These are phyloP conservation scores for Phylloscopus trochiloides DNA, from an alignment of 2,113 vertebrate species.

Conservation along the genomic window DNA sequence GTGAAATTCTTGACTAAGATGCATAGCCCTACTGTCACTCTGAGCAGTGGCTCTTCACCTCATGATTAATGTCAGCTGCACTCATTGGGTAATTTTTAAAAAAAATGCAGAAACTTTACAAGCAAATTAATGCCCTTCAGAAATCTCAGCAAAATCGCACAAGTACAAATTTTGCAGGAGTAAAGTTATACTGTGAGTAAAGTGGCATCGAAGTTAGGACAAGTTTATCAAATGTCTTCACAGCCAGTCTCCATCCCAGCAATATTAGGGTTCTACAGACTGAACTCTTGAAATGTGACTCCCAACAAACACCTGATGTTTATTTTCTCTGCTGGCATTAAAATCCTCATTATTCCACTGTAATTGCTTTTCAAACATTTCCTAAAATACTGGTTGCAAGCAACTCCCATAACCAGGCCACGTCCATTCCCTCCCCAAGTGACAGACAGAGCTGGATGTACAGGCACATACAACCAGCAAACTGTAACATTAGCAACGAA, in stretches of 20 bases:
- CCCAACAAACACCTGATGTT: neutral
- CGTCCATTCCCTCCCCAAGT: neutral
- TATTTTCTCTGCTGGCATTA: neutral
- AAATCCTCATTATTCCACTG: neutral
- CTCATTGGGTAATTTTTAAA: neutral
- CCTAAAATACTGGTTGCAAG: neutral
- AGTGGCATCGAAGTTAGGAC: neutral
- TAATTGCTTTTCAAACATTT: neutral
- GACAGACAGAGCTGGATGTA: neutral
- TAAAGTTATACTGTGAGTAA: neutral
- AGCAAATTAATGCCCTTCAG: neutral
- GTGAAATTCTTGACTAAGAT: constrained; percentile 37
- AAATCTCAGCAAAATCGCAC: neutral
- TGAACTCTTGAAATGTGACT: neutral
- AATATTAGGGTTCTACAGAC: neutral
- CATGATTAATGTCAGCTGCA: constrained; percentile 30
- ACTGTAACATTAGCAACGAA: neutral
- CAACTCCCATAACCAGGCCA: neutral
- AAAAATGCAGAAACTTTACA: neutral
- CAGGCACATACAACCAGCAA: neutral
- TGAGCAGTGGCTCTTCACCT: neutral
- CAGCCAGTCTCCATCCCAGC: neutral
- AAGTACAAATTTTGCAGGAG: neutral
- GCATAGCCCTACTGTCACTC: neutral
- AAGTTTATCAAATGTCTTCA: neutral